Evolutionary conservation across 2,113 vertebrate species (phyloP), one percentile per base, ranked within the genome.

Genomic region (Entelurus aequoreus): DNA sequence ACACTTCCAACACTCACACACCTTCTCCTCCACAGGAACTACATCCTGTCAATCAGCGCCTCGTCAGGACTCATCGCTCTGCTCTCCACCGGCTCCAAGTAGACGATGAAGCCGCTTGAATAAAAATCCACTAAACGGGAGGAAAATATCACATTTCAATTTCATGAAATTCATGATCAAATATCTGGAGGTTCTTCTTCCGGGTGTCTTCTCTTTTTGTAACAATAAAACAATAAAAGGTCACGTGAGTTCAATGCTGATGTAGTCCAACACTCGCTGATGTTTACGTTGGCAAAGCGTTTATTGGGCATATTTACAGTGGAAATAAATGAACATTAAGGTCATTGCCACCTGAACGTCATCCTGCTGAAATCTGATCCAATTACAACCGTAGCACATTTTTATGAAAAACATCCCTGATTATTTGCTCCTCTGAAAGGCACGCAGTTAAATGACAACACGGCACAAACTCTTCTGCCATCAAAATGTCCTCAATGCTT

Each of bases 71-170:
- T 99, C 77, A 99, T 99, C 36, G 97, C 97, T 72, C 88, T 99
- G 83, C 91, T 99, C 2, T 99, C 97, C 10, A 99, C 97, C 0
- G 96, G 97, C 66, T 98, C 96, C 68, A 98, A 98, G 76, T 99
- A 93, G 92, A 78, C 4, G 19, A 54, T 5, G 14, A 35, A 54
- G 12, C 9, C 14, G 19, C 38, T 63, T 38, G 42, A 52, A 54
- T 63, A 42, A 12, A 46, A 21, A 67, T 50, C n/a, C 54, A 63
- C 12, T 46, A 46, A 55, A 54, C 11, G 4, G 69, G 72, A 5
- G 62, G 59, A 54, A 14, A 69, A 62, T 63, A 49, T 75, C 62
- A 75, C 69, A 82, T 88, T 89, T 89, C 82, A 89, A 59, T 54
- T 84, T 88, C 84, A 87, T 89, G 84, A 86, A 89, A 87, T 84